Conservation (phyloP, 1,140 invertebrate genomes). For the Platyscapa corneri region DNA sequence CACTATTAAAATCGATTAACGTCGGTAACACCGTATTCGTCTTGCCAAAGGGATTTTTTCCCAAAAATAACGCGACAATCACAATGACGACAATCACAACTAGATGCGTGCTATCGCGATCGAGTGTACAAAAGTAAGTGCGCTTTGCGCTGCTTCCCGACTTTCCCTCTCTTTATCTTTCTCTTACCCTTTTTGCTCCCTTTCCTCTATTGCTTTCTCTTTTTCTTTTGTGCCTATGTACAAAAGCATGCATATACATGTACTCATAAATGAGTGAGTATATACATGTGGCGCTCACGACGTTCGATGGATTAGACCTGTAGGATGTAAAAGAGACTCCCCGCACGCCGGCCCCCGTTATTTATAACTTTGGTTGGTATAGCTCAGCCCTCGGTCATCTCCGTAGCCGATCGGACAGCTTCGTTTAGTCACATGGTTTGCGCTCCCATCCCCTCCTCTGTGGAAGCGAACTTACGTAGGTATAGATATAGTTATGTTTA, state of each 20-base stretch:
- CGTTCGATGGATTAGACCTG: constrained; percentile 24
- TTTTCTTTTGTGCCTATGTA: not conserved
- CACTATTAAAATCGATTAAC: not conserved
- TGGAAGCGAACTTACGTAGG: not conserved
- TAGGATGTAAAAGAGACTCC: constrained; percentile 68
- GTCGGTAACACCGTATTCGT: not conserved
- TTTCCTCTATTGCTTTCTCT: not conserved
- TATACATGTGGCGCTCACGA: constrained; percentile 52
- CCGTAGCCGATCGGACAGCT: constrained; percentile 40
- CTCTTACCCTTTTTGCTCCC: not conserved
- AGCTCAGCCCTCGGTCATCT: constrained; percentile 49
- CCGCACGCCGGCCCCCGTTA: constrained; percentile 58
- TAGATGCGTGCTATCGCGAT: not conserved
- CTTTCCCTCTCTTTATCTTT: constrained; percentile 15
- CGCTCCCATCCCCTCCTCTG: constrained; percentile 8
- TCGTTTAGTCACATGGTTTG: constrained; percentile 54
- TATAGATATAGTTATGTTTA: not conserved
- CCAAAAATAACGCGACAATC: not conserved
- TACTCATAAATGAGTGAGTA: constrained; percentile 47
- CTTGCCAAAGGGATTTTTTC: not conserved
- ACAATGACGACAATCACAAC: not conserved
- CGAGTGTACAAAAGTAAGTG: constrained; percentile 56
- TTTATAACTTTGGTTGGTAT: constrained; percentile 67
- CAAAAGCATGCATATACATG: not conserved
- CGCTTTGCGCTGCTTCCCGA: constrained; percentile 61